A percentile compares a stretch with the other conserved stretches of the same genome.
Evolutionary conservation across 2,797 vertebrate genomes (phyloP).

Genomic region (Poecilia gillii): DNA sequence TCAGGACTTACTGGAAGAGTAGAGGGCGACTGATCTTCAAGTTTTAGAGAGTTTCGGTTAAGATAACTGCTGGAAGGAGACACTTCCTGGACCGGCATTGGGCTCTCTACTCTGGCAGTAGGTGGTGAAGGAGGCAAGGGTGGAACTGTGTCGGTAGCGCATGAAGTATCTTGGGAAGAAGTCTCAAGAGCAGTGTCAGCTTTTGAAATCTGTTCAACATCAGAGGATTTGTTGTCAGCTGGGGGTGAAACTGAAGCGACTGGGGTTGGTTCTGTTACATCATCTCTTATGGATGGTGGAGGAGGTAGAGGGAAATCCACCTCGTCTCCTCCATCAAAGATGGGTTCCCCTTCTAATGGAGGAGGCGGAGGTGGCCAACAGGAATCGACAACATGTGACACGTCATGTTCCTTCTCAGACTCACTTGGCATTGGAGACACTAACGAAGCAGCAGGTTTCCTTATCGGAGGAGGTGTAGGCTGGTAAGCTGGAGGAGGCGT

Average conservation of each 20-base stretch:
- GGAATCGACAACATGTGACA: constrained; percentile 65
- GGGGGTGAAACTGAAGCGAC: constrained; percentile 7
- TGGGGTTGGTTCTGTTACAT: constrained; percentile 7
- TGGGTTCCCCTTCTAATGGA: constrained; percentile 84
- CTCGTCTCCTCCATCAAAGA: constrained; percentile 90
- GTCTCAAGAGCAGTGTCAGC: constrained; percentile 16
- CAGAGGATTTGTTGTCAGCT: constrained; percentile 16
- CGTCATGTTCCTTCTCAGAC: constrained; percentile 53
- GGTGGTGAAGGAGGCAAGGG: constrained; percentile 29
- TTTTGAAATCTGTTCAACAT: constrained; percentile 10
- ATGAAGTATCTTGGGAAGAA: constrained; percentile 21
- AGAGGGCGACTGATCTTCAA: constrained; percentile 35
- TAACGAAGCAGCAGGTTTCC: constrained; percentile 74
- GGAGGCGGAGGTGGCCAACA: constrained; percentile 93
- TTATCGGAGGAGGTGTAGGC: constrained; percentile 86
- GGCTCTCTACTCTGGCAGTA: constrained; percentile 31
- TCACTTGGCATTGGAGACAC: constrained; percentile 56
- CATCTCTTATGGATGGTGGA: constrained; percentile 47
- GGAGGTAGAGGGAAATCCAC: constrained; percentile 84
- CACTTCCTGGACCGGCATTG: constrained; percentile 10
- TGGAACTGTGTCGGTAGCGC: constrained; percentile 27
- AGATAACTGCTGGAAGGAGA: constrained; percentile 14
- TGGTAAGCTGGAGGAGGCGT: constrained; percentile 90
- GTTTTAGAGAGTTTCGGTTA: constrained; percentile 45
- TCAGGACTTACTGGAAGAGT: constrained; percentile 31